These are phyloP conservation scores for Euzetes globulus DNA, from an alignment of 2,888 invertebrate genomes.

Conservation along the genomic window DNA sequence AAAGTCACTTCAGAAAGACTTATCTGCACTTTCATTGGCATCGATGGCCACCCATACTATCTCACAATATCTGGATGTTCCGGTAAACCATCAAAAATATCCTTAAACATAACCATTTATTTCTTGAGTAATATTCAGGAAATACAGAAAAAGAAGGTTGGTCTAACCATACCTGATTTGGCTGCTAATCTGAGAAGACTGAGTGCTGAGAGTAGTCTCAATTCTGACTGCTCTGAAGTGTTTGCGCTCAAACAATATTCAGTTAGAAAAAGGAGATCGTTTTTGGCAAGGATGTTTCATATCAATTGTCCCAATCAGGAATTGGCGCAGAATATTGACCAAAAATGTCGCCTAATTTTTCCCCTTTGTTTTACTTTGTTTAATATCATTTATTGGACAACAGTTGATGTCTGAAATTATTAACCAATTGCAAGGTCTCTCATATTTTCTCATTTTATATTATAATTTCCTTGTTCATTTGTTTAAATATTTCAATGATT, in stretches of 20 bases:
- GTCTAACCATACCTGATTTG: neutral
- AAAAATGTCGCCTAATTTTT: slow-evolving; percentile 31
- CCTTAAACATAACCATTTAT: neutral
- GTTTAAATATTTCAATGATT: too few species aligned
- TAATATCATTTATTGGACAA: slow-evolving; percentile 27
- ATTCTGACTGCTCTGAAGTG: neutral
- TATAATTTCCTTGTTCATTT: too few species aligned
- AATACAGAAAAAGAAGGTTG: neutral
- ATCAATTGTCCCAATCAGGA: slow-evolving; percentile 2
- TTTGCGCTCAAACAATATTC: neutral
- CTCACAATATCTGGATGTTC: slow-evolving; percentile 2
- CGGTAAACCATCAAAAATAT: neutral
- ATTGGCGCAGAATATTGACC: slow-evolving; percentile 30
- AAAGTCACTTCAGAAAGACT: neutral
- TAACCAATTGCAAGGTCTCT: too few species aligned
- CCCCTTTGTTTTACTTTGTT: slow-evolving; percentile 29
- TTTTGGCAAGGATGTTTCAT: neutral
- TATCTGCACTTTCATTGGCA: neutral
- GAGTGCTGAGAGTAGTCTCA: neutral
- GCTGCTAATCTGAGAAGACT: neutral
- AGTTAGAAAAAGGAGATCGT: neutral
- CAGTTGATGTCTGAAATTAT: neutral
- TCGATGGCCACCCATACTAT: neutral
- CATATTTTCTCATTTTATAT: too few species aligned
- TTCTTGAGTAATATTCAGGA: neutral